Base-by-base conservation (phyloP, 2,888 invertebrate species). In the Odontothrips loti region DNA sequence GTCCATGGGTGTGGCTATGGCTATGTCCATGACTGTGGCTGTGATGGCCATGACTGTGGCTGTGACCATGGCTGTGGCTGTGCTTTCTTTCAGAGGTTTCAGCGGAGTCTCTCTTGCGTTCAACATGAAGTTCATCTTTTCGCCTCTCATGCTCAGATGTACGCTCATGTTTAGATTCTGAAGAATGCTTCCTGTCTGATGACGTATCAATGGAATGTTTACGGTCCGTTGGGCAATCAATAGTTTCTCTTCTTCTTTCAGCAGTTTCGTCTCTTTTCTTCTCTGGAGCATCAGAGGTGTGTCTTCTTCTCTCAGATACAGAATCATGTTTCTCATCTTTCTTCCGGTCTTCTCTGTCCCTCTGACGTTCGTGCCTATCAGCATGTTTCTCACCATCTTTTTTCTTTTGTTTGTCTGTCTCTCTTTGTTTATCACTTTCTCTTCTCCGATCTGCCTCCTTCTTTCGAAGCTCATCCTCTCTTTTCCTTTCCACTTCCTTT, bases 401-500 rank as follows among this genome's bases (percentile, higher is more conserved):
- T 11, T 68, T 68, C 68, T 68, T 68, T 23, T 68, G 68, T 23
- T 68, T 85, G 34, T 90, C 90, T 78, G 87, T 86, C 85, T 89
- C 83, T 83, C 84, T 85, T 80, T 83, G 83, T 29, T 81, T 80
- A 23, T 85, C 89, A 82, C 82, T 85, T 80, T 85, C 83, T 81
- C 89, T 89, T 85, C 89, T 89, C 84, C 87, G 4, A 9, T 68
- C 68, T 88, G 79, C 85, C 83, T 84, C 87, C 87, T 29, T 89
- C 89, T 84, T 88, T 83, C 83, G 82, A 81, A 84, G 80, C 17
- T 83, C 83, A 15, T 48, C 47, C 17, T 84, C 84, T 81, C 82
- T 83, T 84, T 84, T 86, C 86, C 88, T 89, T 85, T 89, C 88
- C 86, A 88, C 90, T 82, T 91, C 91, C 89, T 87, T 85, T 87